Evolutionary conservation across 2,797 vertebrate species (phyloP).

Genomic region (Scyliorhinus canicula): DNA sequence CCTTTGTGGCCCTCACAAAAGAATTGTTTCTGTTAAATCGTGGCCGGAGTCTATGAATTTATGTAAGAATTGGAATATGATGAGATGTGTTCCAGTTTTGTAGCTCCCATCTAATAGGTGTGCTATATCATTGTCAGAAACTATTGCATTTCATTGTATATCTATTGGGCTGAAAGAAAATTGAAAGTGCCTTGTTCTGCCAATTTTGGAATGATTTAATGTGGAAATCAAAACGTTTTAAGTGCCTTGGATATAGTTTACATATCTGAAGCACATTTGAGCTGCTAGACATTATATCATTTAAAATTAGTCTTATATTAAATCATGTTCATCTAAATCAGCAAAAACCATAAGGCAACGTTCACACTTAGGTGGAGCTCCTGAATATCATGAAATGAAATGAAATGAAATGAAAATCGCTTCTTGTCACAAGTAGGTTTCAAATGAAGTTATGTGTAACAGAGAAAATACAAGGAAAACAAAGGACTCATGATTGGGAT

Average conservation of each 20-base stretch:
- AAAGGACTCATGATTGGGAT: neutral
- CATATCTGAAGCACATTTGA: neutral
- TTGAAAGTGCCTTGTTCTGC: neutral
- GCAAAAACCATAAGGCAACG: neutral
- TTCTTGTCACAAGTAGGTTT: no score
- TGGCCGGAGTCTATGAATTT: no score
- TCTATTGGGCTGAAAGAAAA: neutral
- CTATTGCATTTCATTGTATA: neutral
- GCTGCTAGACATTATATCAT: neutral
- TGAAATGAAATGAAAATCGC: no score
- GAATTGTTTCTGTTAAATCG: no score
- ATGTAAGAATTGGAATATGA: neutral
- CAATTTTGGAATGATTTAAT: constrained; percentile 22
- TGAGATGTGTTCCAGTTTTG: neutral
- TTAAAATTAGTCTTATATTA: neutral
- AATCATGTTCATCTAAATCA: neutral
- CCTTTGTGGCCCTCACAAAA: no score
- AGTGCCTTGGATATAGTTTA: neutral
- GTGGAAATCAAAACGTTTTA: neutral
- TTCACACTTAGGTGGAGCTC: neutral
- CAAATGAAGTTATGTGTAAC: no score
- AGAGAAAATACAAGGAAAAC: no score
- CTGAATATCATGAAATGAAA: neutral
- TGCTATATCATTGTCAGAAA: neutral
- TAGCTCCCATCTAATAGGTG: neutral